These are phyloP conservation scores for Paramormyrops kingsleyae DNA, from an alignment of 2,113 vertebrate species.

Conservation along the genomic window DNA sequence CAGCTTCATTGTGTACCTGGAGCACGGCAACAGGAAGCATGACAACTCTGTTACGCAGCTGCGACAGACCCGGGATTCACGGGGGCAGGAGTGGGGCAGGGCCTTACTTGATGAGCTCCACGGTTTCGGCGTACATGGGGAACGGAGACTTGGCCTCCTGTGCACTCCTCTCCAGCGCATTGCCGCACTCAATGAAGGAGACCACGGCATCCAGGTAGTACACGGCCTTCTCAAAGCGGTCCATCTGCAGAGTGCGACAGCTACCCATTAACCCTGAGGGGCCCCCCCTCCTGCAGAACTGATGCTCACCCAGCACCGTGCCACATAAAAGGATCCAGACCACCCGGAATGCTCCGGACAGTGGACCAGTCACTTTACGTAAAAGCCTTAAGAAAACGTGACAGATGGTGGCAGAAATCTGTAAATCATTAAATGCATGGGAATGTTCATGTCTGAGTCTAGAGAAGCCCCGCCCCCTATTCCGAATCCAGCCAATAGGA, in stretches of 20 bases:
- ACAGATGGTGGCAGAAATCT: not conserved
- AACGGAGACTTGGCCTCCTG: slow-evolving; percentile 98
- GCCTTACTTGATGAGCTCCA: slow-evolving; percentile 96
- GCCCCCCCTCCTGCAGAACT: not conserved
- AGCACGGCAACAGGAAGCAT: not conserved
- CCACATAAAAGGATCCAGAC: not conserved
- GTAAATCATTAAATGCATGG: not conserved
- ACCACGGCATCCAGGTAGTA: slow-evolving; percentile 96
- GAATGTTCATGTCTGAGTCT: not conserved
- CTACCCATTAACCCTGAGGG: not conserved
- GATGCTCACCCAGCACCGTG: not conserved
- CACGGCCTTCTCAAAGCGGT: slow-evolving; percentile 94
- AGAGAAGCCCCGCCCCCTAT: not conserved
- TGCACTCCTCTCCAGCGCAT: slow-evolving; percentile 91
- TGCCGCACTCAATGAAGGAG: slow-evolving; percentile 96
- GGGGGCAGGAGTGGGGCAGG: not conserved
- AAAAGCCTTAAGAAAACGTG: not conserved
- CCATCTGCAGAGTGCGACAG: slow-evolving; percentile 51
- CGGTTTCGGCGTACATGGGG: slow-evolving; percentile 97
- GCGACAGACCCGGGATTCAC: not conserved
- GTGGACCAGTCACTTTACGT: not conserved
- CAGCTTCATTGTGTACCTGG: slow-evolving; percentile 97
- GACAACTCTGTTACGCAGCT: not conserved
- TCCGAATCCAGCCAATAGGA: not conserved
- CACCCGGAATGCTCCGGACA: not conserved